Evolutionary conservation across 2,888 invertebrate genomes (phyloP).

Genomic region (Acronicta aceris): DNA sequence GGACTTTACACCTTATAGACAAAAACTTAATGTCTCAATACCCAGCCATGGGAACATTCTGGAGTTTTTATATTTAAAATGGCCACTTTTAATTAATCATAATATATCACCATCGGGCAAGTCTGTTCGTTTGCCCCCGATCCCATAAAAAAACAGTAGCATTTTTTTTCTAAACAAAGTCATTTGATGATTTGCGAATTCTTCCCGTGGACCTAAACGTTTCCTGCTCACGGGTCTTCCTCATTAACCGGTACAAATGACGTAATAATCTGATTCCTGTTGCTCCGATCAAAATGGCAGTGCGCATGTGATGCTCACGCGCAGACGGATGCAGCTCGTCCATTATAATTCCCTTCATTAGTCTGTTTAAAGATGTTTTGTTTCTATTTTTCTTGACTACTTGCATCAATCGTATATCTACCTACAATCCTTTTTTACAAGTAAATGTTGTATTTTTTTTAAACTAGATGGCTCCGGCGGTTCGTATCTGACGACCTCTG

Average conservation of each 20-base stretch:
- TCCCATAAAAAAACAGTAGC: too few relatives aligned
- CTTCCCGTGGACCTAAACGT: neutral
- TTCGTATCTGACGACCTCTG: too few relatives aligned
- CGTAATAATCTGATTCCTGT: constrained; percentile 7
- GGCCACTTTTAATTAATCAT: too few relatives aligned
- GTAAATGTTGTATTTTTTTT: too few relatives aligned
- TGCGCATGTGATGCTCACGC: neutral
- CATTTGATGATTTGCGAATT: neutral
- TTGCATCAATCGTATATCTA: neutral
- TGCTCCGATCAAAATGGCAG: neutral
- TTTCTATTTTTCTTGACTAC: neutral
- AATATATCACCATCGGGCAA: too few relatives aligned
- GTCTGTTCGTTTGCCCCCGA: too few relatives aligned
- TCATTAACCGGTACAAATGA: neutral
- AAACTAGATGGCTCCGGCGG: too few relatives aligned
- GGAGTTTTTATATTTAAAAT: too few relatives aligned
- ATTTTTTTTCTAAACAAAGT: neutral
- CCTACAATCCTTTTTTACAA: too few relatives aligned
- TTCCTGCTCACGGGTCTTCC: constrained; percentile 6
- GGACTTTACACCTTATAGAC: too few relatives aligned
- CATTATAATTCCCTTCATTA: constrained; percentile 8
- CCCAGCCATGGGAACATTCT: too few relatives aligned
- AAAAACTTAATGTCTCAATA: too few relatives aligned
- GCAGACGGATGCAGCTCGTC: constrained; percentile 2
- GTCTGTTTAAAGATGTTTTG: neutral